Evolutionary conservation across 2,888 invertebrate species (phyloP).

Genomic region (Ariolimax columbianus): DNA sequence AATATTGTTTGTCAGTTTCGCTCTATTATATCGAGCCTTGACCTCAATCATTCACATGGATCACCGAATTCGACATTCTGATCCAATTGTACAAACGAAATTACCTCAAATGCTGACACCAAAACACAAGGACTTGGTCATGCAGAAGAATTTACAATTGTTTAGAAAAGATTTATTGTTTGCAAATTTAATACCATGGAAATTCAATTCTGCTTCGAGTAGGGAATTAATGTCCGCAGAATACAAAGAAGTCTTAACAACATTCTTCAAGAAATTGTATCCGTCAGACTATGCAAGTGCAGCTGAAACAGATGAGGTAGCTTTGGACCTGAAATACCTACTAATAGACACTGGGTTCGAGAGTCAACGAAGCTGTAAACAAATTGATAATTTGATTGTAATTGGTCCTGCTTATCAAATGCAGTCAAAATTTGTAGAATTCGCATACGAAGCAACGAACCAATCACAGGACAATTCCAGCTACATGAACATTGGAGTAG

Average conservation of each 20-base stretch:
- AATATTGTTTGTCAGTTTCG: neutral
- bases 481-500: neutral
- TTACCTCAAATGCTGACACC: constrained; percentile 4
- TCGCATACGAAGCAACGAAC: constrained; percentile 9
- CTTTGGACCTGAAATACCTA: constrained; percentile 63
- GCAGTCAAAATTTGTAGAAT: constrained; percentile 65
- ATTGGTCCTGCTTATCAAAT: constrained; percentile 54
- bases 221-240: neutral
- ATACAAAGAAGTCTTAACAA: constrained; percentile 27
- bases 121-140: constrained; percentile 8
- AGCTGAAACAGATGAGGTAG: constrained; percentile 66
- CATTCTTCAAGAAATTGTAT: constrained; percentile 47
- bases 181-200: constrained; percentile 4
- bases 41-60: neutral
- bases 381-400: constrained; percentile 64
- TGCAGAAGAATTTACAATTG: neutral
- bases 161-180: neutral
- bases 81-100: neutral
- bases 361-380: constrained; percentile 67
- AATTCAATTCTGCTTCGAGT: neutral
- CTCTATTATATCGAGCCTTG: neutral
- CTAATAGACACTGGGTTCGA: constrained; percentile 62
- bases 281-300: constrained; percentile 67
- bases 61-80: neutral
- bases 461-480: neutral